These are phyloP conservation scores for Brevimyrus niger DNA, from an alignment of 2,113 vertebrate genomes.

Conservation along the genomic window DNA sequence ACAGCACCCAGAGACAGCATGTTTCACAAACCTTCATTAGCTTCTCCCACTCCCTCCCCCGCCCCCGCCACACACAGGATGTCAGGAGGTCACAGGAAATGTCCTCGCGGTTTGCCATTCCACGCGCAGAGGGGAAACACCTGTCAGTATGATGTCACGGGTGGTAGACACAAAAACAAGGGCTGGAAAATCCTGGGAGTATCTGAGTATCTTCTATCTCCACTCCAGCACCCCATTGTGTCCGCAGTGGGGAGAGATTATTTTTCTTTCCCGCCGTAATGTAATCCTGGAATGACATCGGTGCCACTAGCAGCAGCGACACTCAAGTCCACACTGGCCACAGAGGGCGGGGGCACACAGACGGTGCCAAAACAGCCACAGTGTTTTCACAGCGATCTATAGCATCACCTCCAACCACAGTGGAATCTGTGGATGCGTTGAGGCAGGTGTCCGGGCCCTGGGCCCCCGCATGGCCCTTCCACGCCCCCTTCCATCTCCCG, in stretches of 20 bases:
- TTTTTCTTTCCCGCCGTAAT: not conserved
- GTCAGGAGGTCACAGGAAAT: constrained; percentile 50
- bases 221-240: not conserved
- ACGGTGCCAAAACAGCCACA: not conserved
- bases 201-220: constrained; percentile 16
- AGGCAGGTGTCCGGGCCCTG: not conserved
- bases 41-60: not conserved
- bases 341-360: not conserved
- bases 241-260: constrained; percentile 18
- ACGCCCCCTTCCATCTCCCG: not conserved
- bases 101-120: constrained; percentile 42
- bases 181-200: constrained; percentile 52
- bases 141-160: constrained; percentile 54
- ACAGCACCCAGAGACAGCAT: not conserved
- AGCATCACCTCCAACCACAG: not conserved
- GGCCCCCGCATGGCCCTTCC: not conserved
- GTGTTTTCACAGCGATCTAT: not conserved
- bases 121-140: constrained; percentile 60
- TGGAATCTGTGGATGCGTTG: not conserved
- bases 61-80: constrained; percentile 44
- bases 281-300: constrained; percentile 30
- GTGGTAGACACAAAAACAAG: constrained; percentile 52
- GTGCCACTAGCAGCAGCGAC: constrained; percentile 1
- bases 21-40: not conserved
- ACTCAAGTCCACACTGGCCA: not conserved